Evolutionary conservation across 1,140 invertebrate genomes (phyloP).

Genomic region (Ceratina calcarata): DNA sequence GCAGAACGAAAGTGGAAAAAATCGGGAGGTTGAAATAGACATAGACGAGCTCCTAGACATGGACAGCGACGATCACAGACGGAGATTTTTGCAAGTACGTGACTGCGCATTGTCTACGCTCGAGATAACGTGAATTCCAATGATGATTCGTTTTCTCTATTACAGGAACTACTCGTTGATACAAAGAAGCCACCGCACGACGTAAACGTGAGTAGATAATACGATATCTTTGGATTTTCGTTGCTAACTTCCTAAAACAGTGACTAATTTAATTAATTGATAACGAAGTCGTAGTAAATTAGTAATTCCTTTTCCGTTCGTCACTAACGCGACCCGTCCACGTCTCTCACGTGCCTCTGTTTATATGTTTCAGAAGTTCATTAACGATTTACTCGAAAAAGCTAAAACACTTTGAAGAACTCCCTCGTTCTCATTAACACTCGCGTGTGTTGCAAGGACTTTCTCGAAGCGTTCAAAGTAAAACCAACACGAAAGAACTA

Average conservation of each 20-base stretch:
- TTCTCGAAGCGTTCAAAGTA: conserved; percentile 19
- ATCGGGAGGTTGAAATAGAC: conserved; percentile 93
- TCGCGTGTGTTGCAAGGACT: conserved; percentile 37
- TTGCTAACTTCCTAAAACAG: background rate
- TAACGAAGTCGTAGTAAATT: background rate
- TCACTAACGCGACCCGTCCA: conserved; percentile 18
- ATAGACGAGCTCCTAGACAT: conserved; percentile 96
- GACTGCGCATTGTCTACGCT: no score
- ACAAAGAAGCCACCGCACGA: conserved; percentile 92
- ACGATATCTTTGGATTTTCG: no score
- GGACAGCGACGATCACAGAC: conserved; percentile 91
- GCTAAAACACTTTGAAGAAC: conserved; percentile 89
- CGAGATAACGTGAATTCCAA: background rate
- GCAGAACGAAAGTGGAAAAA: conserved; percentile 82
- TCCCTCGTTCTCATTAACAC: conserved; percentile 30
- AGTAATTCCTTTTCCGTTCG: background rate
- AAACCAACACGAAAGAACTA: conserved; percentile 24
- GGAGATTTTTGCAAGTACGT: conserved; percentile 90
- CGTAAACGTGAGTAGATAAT: conserved; percentile 86
- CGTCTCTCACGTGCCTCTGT: background rate
- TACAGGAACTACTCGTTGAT: conserved; percentile 87
- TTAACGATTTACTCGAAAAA: conserved; percentile 92
- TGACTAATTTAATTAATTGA: conserved; percentile 24
- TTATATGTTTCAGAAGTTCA: conserved; percentile 89
- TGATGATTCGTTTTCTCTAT: conserved; percentile 59